These are phyloP conservation scores for Nematolebias whitei DNA, from an alignment of 2,113 vertebrate genomes.

Conservation along the genomic window DNA sequence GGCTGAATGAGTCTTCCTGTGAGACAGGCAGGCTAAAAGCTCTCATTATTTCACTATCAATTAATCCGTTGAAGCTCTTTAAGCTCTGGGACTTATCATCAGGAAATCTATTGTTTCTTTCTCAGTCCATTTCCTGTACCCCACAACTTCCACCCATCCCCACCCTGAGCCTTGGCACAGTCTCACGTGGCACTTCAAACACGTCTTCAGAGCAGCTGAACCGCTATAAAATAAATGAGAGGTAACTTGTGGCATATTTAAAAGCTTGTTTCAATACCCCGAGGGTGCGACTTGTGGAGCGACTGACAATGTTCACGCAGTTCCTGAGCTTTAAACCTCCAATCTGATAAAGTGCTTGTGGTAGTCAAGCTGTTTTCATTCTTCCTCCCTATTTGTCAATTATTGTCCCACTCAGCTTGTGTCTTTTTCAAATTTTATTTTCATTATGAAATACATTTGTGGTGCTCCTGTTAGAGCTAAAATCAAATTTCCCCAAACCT, in stretches of 20 bases:
- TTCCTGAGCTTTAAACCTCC: conserved; percentile 16
- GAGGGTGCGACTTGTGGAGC: conserved; percentile 16
- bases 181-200: conserved; percentile 48
- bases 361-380: background rate
- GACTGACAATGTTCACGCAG: background rate
- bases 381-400: conserved; percentile 24
- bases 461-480: background rate
- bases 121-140: conserved; percentile 35
- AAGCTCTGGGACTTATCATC: conserved; percentile 41
- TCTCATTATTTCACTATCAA: conserved; percentile 67
- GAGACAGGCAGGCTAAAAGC: conserved; percentile 34
- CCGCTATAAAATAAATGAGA: conserved; percentile 44
- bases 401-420: background rate
- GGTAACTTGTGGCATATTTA: conserved; percentile 40
- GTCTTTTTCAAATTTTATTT: conserved; percentile 10
- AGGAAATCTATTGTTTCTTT: conserved; percentile 46
- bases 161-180: background rate
- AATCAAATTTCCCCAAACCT: conserved; percentile 21
- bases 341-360: background rate
- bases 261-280: conserved; percentile 42
- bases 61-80: conserved; percentile 50
- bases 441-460: conserved; percentile 21
- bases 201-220: conserved; percentile 29
- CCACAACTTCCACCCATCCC: background rate
- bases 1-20: conserved; percentile 16